These are phyloP conservation scores for Eurystomus gularis DNA, from an alignment of 2,113 vertebrate genomes.

Conservation along the genomic window DNA sequence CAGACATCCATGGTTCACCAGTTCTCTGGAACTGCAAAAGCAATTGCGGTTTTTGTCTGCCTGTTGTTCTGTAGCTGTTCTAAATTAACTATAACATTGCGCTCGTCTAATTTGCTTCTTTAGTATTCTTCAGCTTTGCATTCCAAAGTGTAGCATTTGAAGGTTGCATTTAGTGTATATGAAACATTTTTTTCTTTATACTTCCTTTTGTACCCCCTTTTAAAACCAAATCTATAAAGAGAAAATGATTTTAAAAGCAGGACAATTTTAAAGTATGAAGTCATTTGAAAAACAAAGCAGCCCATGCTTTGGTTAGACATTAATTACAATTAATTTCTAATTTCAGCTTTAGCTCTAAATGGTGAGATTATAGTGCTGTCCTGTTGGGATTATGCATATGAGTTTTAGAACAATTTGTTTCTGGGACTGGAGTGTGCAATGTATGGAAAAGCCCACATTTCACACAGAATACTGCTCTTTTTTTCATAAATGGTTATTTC, in stretches of 20 bases:
- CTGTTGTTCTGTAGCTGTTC: neutral
- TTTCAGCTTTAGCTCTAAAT: neutral
- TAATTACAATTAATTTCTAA: no score
- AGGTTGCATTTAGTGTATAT: neutral
- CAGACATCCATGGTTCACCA: neutral
- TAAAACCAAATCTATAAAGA: neutral
- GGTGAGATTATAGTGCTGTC: neutral
- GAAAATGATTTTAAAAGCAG: neutral
- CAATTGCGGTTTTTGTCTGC: neutral
- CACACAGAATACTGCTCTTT: neutral
- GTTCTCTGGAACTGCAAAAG: neutral
- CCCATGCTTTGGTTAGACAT: neutral
- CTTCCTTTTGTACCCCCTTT: neutral
- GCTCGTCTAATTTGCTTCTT: neutral
- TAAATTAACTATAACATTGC: neutral
- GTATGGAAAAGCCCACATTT: accelerated
- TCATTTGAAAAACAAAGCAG: neutral
- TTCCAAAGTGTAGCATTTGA: neutral
- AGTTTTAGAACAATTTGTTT: neutral
- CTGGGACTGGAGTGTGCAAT: neutral
- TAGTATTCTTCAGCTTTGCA: neutral
- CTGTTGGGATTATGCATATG: neutral
- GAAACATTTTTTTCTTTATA: neutral
- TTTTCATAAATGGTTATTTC: neutral
- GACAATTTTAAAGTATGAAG: neutral